phyloP scores from a whole-genome alignment of 1,140 invertebrate genomes.

The Leptestheria dahalacensis region DNA sequence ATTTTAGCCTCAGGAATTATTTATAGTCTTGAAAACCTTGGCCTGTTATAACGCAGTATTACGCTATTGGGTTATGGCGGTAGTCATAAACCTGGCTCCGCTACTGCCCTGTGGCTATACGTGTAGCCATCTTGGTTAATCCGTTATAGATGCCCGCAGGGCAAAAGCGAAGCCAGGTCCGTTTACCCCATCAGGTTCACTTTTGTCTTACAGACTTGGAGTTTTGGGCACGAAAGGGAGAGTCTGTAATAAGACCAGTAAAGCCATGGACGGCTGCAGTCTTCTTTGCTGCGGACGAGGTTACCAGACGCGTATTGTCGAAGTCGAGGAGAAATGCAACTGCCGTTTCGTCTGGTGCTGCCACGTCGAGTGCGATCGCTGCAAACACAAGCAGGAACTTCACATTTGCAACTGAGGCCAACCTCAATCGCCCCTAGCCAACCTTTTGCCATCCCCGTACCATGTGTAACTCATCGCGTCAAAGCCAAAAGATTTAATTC shows the following conservation, averaged over 20 bases:
- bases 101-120: too few relatives aligned
- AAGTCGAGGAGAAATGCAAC: conserved; percentile 77
- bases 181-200: too few relatives aligned
- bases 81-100: too few relatives aligned
- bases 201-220: conserved; percentile 42
- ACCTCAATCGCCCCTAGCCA: background rate
- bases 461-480: background rate
- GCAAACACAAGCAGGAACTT: conserved; percentile 59
- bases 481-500: background rate
- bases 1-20: too few relatives aligned
- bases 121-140: too few relatives aligned
- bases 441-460: background rate
- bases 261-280: conserved; percentile 33
- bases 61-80: too few relatives aligned
- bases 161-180: too few relatives aligned
- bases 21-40: too few relatives aligned
- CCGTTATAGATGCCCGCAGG: too few relatives aligned
- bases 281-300: conserved; percentile 73
- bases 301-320: conserved; percentile 69
- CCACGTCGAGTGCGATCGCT: conserved; percentile 69
- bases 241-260: conserved; percentile 63
- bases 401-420: conserved; percentile 71
- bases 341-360: conserved; percentile 92
- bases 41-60: too few relatives aligned
- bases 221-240: conserved; percentile 70